phyloP scores from a whole-genome alignment of 2,113 vertebrate species.

The Tretioscincus oriximinensis region DNA sequence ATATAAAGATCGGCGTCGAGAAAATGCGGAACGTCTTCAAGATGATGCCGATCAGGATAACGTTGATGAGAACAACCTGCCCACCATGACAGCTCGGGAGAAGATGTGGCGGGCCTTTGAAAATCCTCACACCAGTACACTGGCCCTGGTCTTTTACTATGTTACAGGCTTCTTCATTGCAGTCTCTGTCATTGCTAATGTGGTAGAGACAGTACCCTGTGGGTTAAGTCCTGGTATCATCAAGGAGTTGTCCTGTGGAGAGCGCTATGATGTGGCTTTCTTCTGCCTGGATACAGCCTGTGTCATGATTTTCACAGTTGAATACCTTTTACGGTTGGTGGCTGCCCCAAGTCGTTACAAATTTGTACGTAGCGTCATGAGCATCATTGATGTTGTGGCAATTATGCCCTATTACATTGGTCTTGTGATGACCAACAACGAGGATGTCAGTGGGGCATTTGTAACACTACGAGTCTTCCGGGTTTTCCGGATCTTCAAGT shows the following conservation, averaged over 20 bases:
- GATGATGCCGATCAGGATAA: constrained; percentile 87
- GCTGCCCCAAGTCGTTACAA: constrained; percentile 91
- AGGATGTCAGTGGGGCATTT: constrained; percentile 97
- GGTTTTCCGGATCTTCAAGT: constrained; percentile 98
- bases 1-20: constrained; percentile 92
- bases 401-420: constrained; percentile 98
- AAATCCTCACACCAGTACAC: constrained; percentile 96
- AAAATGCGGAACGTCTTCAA: constrained; percentile 90
- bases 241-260: constrained; percentile 87
- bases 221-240: constrained; percentile 72
- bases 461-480: constrained; percentile 95
- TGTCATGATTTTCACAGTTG: constrained; percentile 97
- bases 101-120: constrained; percentile 95
- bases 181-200: constrained; percentile 93
- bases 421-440: constrained; percentile 95
- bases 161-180: constrained; percentile 99
- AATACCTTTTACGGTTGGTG: constrained; percentile 89
- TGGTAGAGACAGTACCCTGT: constrained; percentile 94
- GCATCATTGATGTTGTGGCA: constrained; percentile 95
- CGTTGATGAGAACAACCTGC: constrained; percentile 69
- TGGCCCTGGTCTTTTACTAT: constrained; percentile 96
- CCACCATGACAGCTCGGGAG: constrained; percentile 83
- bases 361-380: constrained; percentile 95
- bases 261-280: constrained; percentile 91
- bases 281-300: constrained; percentile 98